phyloP scores from a whole-genome alignment of 2,888 invertebrate genomes.

The Watsonalla cultraria region DNA sequence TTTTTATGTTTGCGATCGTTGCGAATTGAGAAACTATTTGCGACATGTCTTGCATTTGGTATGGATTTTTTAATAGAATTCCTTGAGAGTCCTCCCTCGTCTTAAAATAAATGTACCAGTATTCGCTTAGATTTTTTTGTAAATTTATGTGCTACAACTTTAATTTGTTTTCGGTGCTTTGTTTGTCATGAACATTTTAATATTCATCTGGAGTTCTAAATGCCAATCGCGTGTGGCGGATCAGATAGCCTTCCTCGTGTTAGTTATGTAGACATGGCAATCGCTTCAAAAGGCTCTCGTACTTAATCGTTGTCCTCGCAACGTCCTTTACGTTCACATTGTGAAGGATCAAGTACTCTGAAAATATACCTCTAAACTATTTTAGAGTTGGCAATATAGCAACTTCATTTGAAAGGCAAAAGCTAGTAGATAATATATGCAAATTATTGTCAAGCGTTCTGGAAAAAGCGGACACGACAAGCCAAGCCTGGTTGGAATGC shows the following conservation, averaged over 20 bases:
- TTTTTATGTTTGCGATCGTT: conserved; percentile 21
- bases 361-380: no score
- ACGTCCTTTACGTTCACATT: background rate
- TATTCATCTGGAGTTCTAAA: background rate
- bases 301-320: background rate
- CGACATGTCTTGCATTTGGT: conserved; percentile 19
- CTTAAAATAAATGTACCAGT: background rate
- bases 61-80: background rate
- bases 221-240: background rate
- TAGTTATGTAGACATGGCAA: no score
- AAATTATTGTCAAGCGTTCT: background rate
- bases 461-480: background rate
- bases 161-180: background rate
- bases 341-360: no score
- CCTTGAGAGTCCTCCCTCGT: background rate
- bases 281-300: background rate
- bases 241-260: background rate
- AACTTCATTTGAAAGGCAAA: background rate
- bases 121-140: no score
- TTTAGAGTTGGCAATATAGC: no score
- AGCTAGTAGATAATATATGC: background rate
- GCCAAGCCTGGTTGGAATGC: background rate
- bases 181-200: background rate
- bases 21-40: conserved; percentile 30
- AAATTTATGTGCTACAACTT: background rate